phyloP scores from a whole-genome alignment of 2,797 vertebrate genomes.

The Rachycentron canadum region DNA sequence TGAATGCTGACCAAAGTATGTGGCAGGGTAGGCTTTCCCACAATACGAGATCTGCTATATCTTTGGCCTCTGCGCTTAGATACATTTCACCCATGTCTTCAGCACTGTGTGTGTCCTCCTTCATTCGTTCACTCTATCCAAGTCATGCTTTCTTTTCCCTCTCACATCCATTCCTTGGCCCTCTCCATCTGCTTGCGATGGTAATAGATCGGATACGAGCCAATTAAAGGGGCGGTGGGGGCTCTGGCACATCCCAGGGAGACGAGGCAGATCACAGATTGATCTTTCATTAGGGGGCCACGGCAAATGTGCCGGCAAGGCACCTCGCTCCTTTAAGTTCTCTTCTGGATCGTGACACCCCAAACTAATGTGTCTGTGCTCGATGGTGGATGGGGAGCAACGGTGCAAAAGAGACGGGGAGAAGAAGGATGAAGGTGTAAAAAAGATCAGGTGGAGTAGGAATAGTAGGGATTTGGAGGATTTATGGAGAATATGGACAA shows the following conservation, averaged over 20 bases:
- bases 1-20: constrained; percentile 7
- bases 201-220: constrained; percentile 81
- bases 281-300: constrained; percentile 81
- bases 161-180: constrained; percentile 52
- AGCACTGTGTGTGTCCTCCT: constrained; percentile 12
- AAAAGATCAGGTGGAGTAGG: constrained; percentile 17
- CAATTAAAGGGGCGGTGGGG: constrained; percentile 77
- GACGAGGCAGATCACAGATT: constrained; percentile 78
- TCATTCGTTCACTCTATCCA: constrained; percentile 30
- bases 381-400: constrained; percentile 37
- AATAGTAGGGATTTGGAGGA: constrained; percentile 1
- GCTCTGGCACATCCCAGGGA: constrained; percentile 63
- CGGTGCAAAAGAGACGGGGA: constrained; percentile 12
- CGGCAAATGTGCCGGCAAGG: constrained; percentile 75
- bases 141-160: constrained; percentile 43
- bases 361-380: constrained; percentile 71
- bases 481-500: constrained; percentile 16
- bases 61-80: constrained; percentile 9
- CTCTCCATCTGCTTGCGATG: constrained; percentile 62
- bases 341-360: constrained; percentile 73
- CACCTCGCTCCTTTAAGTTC: constrained; percentile 75
- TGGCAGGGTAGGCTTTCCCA: neutral
- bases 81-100: constrained; percentile 24
- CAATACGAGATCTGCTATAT: neutral
- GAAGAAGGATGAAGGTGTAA: constrained; percentile 12